These are phyloP conservation scores for Dromas ardeola DNA, from an alignment of 2,113 vertebrate species.

Conservation along the genomic window DNA sequence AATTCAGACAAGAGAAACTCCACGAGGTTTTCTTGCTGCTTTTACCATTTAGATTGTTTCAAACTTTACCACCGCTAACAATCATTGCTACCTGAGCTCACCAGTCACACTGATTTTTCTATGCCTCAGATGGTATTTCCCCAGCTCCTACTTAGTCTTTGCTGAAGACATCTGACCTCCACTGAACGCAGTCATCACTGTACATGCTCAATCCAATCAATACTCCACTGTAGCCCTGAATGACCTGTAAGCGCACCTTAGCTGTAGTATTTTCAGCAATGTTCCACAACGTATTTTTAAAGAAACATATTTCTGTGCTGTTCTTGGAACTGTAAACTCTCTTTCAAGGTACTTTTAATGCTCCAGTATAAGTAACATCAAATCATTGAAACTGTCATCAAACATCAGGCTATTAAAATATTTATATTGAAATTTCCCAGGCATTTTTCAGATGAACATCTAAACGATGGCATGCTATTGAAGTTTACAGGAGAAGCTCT, in stretches of 20 bases:
- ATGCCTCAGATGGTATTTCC: background rate
- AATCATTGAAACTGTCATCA: background rate
- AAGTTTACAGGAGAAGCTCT: background rate
- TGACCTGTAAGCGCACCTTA: background rate
- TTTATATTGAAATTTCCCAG: background rate
- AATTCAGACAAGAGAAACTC: background rate
- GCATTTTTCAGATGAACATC: background rate
- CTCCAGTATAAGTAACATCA: background rate
- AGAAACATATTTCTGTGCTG: background rate
- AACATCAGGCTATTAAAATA: background rate
- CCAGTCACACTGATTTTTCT: background rate
- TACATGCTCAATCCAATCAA: background rate
- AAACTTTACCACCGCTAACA: background rate
- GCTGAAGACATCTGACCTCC: background rate
- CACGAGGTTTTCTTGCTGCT: background rate
- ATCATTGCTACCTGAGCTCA: background rate
- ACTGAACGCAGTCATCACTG: background rate
- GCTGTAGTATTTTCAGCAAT: background rate
- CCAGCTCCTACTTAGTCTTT: background rate
- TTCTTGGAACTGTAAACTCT: background rate
- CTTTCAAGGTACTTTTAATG: background rate
- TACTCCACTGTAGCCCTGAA: background rate
- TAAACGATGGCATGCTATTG: background rate
- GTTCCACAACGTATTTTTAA: background rate
- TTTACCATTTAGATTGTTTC: background rate